Evolutionary conservation across 2,888 invertebrate species (phyloP).

Genomic region (Melolontha melolontha): DNA sequence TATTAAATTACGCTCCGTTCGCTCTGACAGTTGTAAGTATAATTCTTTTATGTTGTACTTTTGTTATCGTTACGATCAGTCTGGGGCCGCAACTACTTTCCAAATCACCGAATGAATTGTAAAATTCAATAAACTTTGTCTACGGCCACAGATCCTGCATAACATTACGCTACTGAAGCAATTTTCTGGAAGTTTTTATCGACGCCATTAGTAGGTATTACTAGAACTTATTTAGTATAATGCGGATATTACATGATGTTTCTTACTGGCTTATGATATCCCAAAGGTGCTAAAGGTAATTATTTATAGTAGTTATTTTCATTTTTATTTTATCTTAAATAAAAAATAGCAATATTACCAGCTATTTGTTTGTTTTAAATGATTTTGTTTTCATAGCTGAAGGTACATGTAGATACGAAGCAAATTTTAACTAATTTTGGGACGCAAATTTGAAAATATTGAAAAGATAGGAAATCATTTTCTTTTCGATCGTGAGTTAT

Average conservation of each 20-base stretch:
- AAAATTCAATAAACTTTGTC: slow-evolving; percentile 32
- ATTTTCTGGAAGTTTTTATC: slow-evolving; percentile 3
- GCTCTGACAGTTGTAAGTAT: slow-evolving; percentile 52
- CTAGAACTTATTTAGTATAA: not conserved
- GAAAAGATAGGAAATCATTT: too few relatives aligned
- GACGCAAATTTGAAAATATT: too few relatives aligned
- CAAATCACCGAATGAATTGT: slow-evolving; percentile 11
- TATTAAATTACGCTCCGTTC: slow-evolving; percentile 54
- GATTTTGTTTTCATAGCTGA: too few relatives aligned
- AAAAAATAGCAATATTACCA: too few relatives aligned
- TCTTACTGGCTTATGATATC: not conserved
- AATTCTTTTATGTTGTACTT: slow-evolving; percentile 28
- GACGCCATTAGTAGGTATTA: not conserved
- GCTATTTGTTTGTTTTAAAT: too few relatives aligned
- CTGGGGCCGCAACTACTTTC: slow-evolving; percentile 1
- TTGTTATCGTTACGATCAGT: slow-evolving; percentile 23
- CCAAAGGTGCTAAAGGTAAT: too few relatives aligned
- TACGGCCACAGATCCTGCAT: slow-evolving; percentile 4
- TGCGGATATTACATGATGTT: not conserved
- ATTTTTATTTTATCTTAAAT: too few relatives aligned
- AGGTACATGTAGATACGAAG: too few relatives aligned
- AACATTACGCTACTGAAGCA: slow-evolving; percentile 12
- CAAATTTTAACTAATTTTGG: too few relatives aligned
- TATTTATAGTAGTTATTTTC: too few relatives aligned
- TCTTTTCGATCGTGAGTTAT: too few relatives aligned